A percentile compares a stretch with the other conserved stretches of the same genome.
phyloP scores from a whole-genome alignment of 2,797 vertebrate genomes.

The Cuniculus paca region DNA sequence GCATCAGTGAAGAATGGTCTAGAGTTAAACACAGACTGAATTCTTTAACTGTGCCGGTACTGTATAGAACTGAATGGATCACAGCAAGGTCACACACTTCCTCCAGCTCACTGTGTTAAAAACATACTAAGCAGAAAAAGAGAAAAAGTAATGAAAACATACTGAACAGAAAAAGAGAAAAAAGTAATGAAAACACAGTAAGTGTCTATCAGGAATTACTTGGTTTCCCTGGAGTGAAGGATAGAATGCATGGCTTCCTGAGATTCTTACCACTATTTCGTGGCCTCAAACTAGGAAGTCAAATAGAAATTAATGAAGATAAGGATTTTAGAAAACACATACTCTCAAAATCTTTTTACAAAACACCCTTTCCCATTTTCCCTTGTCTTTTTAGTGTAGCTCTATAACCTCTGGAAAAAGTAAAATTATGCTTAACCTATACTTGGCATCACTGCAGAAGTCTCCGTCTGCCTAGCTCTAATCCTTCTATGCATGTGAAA shows the following conservation, averaged over 20 bases:
- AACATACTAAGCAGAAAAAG: background rate
- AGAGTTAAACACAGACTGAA: background rate
- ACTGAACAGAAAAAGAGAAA: too few species aligned
- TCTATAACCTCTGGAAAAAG: background rate
- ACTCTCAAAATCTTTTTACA: background rate
- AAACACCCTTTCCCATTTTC: background rate
- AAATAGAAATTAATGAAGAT: constrained; percentile 10
- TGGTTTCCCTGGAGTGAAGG: background rate
- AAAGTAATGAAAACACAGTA: background rate
- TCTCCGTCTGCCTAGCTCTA: background rate
- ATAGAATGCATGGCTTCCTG: background rate
- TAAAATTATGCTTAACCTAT: background rate
- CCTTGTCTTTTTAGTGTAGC: background rate
- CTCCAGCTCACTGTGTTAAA: background rate
- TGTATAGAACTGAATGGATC: background rate
- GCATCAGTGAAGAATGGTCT: background rate
- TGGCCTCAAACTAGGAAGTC: background rate
- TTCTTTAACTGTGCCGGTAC: background rate
- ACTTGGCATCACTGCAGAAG: background rate
- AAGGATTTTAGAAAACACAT: background rate
- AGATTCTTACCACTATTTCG: background rate
- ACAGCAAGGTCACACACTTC: background rate
- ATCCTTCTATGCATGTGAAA: background rate
- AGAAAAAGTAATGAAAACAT: too few species aligned
- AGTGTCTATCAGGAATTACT: background rate